Evolutionary conservation across 2,888 invertebrate species (phyloP), one percentile per base, ranked within the genome.

Genomic region (Congeria kusceri): DNA sequence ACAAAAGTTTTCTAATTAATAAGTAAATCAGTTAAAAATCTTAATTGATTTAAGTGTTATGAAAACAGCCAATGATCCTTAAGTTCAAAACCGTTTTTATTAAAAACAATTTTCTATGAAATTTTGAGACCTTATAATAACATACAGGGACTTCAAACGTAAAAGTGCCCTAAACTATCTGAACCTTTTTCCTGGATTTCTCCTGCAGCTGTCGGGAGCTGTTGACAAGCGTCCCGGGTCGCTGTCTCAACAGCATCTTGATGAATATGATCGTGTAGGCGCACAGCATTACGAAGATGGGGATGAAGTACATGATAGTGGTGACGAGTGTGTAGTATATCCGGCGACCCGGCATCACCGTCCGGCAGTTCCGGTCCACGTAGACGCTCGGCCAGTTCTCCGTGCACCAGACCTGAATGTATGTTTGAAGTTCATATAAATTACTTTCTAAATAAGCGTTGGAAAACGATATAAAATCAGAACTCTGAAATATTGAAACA

Each of bases 291-390:
- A 91, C 71, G 15, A 86, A 20, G 18, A 92, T 80, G 0, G 92
- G 91, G 15, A 91, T 74, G 58, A 91, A 86, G 80, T 89, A 92
- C 87, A 91, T 87, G n/a, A 91, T 84, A 4, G 88, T 75, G 3
- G 83, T 86, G 47, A 88, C 84, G 1, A 91, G 59, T 3, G 79
- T 80, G 70, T 90, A 91, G 69, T 91, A 92, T 5, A 85, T 73
- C 9, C 53, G 79, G 47, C 72, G 71, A 0, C 82, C 86, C 0
- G 83, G 83, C 28, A 78, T 72, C 1, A 80, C 71, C 0, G 76
- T 72, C 9, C 71, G 58, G 70, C 86, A 87, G 0, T 71, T 32
- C 23, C 25, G 59, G 66, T 87, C 80, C 1, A 75, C 78, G 59
- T 86, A 86, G 49, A 87, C 84, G 57, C 81, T 78, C 0, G 90